phyloP scores from a whole-genome alignment of 2,113 vertebrate genomes.

The Mustelus asterias region DNA sequence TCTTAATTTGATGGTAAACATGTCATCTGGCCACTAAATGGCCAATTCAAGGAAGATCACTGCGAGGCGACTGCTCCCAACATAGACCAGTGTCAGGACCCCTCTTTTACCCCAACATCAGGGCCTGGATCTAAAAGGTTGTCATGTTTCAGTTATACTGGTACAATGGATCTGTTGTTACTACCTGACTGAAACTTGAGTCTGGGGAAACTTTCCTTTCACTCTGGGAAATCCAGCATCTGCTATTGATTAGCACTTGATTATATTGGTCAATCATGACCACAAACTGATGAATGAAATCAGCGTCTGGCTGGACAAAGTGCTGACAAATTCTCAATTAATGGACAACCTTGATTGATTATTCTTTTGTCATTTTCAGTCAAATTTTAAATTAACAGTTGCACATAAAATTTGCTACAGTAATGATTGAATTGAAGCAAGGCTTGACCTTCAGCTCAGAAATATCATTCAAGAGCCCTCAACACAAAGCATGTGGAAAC shows the following conservation, averaged over 20 bases:
- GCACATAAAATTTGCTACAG: background rate
- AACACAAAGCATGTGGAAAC: background rate
- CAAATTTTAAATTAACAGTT: background rate
- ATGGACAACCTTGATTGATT: background rate
- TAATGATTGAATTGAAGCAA: background rate
- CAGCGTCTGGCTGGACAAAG: background rate
- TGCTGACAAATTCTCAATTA: background rate
- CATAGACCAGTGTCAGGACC: too few species aligned
- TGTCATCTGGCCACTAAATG: too few species aligned
- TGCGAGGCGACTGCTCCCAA: too few species aligned
- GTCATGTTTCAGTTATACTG: too few species aligned
- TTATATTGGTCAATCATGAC: background rate
- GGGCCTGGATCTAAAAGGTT: too few species aligned
- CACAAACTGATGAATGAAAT: background rate
- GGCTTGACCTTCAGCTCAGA: background rate
- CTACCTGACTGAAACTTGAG: background rate
- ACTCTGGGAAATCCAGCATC: background rate
- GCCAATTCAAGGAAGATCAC: too few species aligned
- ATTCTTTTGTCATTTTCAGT: background rate
- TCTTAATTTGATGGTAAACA: too few species aligned
- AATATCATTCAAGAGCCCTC: background rate
- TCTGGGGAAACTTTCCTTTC: background rate
- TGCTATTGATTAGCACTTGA: background rate
- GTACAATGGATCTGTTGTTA: background rate
- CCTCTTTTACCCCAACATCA: too few species aligned